Evolutionary conservation across 1,140 invertebrate genomes (phyloP).

Genomic region (Pseudomyrmex concolor): DNA sequence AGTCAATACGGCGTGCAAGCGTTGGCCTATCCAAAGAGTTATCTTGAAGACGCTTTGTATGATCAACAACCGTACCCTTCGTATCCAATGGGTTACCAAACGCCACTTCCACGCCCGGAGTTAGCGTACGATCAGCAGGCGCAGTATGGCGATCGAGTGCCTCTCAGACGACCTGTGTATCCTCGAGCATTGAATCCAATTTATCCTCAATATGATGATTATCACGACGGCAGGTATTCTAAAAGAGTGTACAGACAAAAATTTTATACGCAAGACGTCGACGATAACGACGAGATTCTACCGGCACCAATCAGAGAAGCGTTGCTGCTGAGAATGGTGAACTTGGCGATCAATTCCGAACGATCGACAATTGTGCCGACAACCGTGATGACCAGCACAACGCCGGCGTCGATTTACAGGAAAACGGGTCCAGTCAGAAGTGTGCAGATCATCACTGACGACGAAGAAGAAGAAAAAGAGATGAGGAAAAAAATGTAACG

Average conservation of each 20-base stretch:
- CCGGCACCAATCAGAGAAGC: slow-evolving; percentile 89
- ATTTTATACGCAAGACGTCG: slow-evolving; percentile 79
- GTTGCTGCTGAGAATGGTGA: slow-evolving; percentile 88
- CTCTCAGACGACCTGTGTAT: slow-evolving; percentile 77
- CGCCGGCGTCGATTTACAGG: slow-evolving; percentile 76
- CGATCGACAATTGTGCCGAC: slow-evolving; percentile 82
- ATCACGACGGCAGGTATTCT: slow-evolving; percentile 81
- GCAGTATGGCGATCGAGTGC: slow-evolving; percentile 80
- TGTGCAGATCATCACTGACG: slow-evolving; percentile 81
- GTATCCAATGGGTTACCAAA: slow-evolving; percentile 78
- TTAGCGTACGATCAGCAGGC: slow-evolving; percentile 81
- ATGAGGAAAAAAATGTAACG: slow-evolving; percentile 79
- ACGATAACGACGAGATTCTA: slow-evolving; percentile 86
- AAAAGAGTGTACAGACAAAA: slow-evolving; percentile 83
- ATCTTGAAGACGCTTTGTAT: slow-evolving; percentile 82
- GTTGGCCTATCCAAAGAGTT: slow-evolving; percentile 81
- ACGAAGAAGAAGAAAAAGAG: slow-evolving; percentile 77
- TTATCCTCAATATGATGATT: slow-evolving; percentile 85
- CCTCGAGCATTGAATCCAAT: slow-evolving; percentile 70
- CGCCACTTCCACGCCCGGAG: slow-evolving; percentile 79
- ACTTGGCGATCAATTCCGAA: slow-evolving; percentile 89
- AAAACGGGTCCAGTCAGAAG: slow-evolving; percentile 81
- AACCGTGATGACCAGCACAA: slow-evolving; percentile 70
- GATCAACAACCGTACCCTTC: slow-evolving; percentile 82
- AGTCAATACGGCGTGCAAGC: slow-evolving; percentile 83